Evolutionary conservation across 2,113 vertebrate species (phyloP).

Genomic region (Callopanchax toddi): DNA sequence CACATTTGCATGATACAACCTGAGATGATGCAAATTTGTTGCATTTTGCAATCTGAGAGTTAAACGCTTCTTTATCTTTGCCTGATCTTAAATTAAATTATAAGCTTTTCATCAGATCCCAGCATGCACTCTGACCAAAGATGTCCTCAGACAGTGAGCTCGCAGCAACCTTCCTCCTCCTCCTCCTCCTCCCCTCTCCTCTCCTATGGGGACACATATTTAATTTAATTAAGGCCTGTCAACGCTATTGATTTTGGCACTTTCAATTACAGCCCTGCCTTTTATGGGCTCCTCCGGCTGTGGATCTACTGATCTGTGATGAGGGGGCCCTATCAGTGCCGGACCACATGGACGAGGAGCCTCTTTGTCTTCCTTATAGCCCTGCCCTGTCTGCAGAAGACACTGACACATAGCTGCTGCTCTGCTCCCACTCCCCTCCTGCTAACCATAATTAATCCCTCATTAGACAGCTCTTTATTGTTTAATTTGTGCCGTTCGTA

Average conservation of each 20-base stretch:
- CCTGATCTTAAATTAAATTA: too few species aligned
- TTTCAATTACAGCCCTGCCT: conserved; percentile 91
- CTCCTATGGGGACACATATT: conserved; percentile 87
- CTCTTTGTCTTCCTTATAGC: conserved; percentile 92
- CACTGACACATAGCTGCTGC: conserved; percentile 89
- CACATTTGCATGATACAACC: background rate
- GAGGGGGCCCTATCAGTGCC: conserved; percentile 91
- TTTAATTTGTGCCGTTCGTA: conserved; percentile 99
- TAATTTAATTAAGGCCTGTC: conserved; percentile 99
- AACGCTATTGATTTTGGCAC: conserved; percentile 98
- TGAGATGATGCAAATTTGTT: background rate
- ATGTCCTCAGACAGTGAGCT: conserved; percentile 49
- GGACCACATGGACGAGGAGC: conserved; percentile 90
- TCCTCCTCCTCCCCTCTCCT: conserved; percentile 24
- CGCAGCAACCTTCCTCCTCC: conserved; percentile 40
- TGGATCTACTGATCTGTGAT: conserved; percentile 99
- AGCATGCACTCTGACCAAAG: background rate
- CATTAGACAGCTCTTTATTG: conserved; percentile 99
- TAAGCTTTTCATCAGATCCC: background rate
- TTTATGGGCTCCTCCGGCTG: conserved; percentile 86
- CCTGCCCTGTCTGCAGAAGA: conserved; percentile 86
- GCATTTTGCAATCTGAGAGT: background rate
- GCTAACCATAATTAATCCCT: conserved; percentile 99
- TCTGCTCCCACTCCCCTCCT: conserved; percentile 86
- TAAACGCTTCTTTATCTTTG: too few species aligned